Conservation (phyloP, 2,888 invertebrate species). For the Perizoma flavofasciatum region DNA sequence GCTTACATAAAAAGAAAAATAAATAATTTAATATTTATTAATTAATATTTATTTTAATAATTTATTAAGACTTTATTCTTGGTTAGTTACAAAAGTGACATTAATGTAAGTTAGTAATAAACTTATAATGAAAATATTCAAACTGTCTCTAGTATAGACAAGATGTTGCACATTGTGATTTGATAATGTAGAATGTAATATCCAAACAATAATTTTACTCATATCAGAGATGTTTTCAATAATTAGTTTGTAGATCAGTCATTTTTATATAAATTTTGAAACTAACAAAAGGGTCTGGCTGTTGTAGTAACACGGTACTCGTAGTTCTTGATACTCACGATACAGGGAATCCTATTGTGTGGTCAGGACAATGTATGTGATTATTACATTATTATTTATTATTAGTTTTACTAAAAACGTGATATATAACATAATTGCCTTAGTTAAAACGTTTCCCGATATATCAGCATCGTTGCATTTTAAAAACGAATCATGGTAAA, state of each 20-base stretch:
- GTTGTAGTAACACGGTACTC: too few species aligned
- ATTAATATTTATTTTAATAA: too few species aligned
- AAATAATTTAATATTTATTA: too few species aligned
- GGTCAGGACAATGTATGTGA: too few species aligned
- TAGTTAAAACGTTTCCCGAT: too few species aligned
- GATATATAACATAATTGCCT: not conserved
- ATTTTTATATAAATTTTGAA: not conserved
- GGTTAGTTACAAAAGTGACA: too few species aligned
- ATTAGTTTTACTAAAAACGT: not conserved
- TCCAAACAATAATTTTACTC: conserved; percentile 53
- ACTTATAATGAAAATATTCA: conserved; percentile 5
- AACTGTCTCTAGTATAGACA: conserved; percentile 41
- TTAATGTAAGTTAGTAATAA: not conserved
- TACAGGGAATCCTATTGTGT: too few species aligned
- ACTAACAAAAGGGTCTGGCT: not conserved
- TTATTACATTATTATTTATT: not conserved
- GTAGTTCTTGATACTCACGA: too few species aligned
- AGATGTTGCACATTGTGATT: conserved; percentile 73
- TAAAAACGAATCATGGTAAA: too few species aligned
- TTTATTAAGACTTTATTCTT: too few species aligned
- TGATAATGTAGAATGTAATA: conserved; percentile 71
- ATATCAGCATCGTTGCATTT: too few species aligned
- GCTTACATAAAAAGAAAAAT: too few species aligned
- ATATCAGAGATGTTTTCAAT: conserved; percentile 48
- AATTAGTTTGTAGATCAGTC: conserved; percentile 20